These are phyloP conservation scores for Smittia aterrima DNA, from an alignment of 2,888 invertebrate species.

Conservation along the genomic window DNA sequence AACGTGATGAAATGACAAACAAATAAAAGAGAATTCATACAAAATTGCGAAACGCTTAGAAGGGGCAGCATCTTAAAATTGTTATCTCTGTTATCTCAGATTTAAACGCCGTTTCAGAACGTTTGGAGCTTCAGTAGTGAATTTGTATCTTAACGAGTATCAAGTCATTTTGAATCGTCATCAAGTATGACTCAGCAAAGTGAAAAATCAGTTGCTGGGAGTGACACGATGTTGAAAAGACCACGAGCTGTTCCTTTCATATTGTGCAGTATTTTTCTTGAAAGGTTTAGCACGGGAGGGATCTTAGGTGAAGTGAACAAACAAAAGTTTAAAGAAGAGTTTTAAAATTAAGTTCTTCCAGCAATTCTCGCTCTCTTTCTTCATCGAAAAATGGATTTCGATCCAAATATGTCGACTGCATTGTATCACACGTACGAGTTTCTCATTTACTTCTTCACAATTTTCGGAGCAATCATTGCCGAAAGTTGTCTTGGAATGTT, in stretches of 20 bases:
- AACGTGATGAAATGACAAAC: background rate
- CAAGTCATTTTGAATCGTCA: background rate
- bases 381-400: conserved; percentile 3
- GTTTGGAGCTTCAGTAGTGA: background rate
- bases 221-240: background rate
- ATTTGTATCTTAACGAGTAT: background rate
- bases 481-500: conserved; percentile 9
- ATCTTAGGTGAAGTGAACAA: background rate
- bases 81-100: background rate
- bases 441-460: background rate
- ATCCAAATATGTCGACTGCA: background rate
- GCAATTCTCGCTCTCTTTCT: conserved; percentile 20
- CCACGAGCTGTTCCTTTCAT: background rate
- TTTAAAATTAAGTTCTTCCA: background rate
- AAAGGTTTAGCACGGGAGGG: background rate
- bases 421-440: conserved; percentile 19
- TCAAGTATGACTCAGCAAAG: background rate
- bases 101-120: background rate
- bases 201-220: background rate
- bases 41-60: background rate
- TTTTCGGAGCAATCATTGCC: conserved; percentile 27
- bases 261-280: background rate
- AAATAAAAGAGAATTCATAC: background rate
- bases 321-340: no score
- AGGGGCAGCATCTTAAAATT: background rate